Base-by-base conservation (phyloP, 2,888 invertebrate species). In the Hemaris fuciformis region DNA sequence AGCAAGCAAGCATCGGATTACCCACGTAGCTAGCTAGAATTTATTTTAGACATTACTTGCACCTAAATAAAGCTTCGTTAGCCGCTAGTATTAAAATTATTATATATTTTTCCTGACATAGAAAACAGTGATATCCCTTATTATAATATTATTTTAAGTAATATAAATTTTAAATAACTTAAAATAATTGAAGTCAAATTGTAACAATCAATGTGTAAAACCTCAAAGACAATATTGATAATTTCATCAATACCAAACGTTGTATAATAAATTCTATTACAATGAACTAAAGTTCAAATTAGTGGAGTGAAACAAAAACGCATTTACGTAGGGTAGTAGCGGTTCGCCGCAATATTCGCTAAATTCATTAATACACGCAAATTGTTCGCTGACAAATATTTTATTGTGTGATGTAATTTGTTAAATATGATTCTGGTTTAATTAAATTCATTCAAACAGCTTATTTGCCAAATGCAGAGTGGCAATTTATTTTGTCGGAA, bases 341-440 rank as follows among this genome's bases (percentile, higher is more conserved):
- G 53, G 53, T 27, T 18, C 7, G 10, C 53, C 53, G 18, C 53
- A 53, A 31, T 53, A 31, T 46, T 22, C 45, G 23, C 25, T 48
- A 25, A 48, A 48, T 48, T 48, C 48, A 48, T 48, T 48, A 48
- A 48, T 48, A 27, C 13, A 45, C 48, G 48, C 48, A 48, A 15
- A 48, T 18, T 53, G 31, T 53, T 31, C 18, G 18, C 27, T 8
- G 27, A 31, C 53, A 53, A 53, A 53, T 31, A 53, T 53, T 53
- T 53, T 53, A 31, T 27, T 53, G 53, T 53, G 53, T 18, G 10
- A 18, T 53, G 18, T 31, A 53, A 53, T 53, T 53, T 53, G 53
- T 53, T 31, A 31, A 53, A 53, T 53, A 31, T 31, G 31, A 48
- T 31, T 53, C 53, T 18, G 53, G 31, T 53, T 53, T 53, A 31